Evolutionary conservation across 2,888 invertebrate genomes (phyloP), one percentile per base, ranked within the genome.

Genomic region (Eupithecia pulchellata): DNA sequence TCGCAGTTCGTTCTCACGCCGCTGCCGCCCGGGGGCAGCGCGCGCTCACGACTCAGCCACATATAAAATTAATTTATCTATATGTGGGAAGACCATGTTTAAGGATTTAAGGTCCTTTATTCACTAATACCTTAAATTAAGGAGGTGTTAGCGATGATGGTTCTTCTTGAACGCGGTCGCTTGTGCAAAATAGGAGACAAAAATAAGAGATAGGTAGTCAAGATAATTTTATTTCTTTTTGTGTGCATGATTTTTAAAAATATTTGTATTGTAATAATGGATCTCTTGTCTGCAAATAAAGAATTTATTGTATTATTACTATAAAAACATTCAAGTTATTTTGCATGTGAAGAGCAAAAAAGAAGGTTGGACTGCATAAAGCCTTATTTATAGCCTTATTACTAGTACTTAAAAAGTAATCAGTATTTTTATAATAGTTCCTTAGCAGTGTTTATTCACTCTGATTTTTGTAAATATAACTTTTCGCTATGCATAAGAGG

Each of bases 21-120:
- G 88, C 82, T 82, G 82, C 83, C 86, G 93, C 93, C 93, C 91
- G 91, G 92, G 85, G 93, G 92, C 93, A 85, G 77, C 82, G 81
- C 85, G 85, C 83, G 87, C 86, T 86, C 93, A 93, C 93, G 93
- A 93, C 92, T 34, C 61, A 34, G 32, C 34, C 61, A 61, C 34
- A 61, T 61, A 61, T 61, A 61, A 61, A 61, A 61, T 61, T 61
- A 34, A 61, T 61, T 93, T 94, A 93, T 93, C 93, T 93, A 92
- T 89, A 89, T 89, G 85, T 89, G 85, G 83, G 87, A 84, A 80
- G 83, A 81, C 85, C 85, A 87, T 82, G 77, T 75, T 77, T 72
- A 73, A 69, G 29, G 58, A 68, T 36, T 32, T 20, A 60, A n/a
- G n/a, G n/a, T n/a, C n/a, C n/a, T n/a, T n/a, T n/a, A n/a, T n/a